Evolutionary conservation across 2,888 invertebrate species (phyloP), one percentile per base, ranked within the genome.

Genomic region (Eulithis testata): DNA sequence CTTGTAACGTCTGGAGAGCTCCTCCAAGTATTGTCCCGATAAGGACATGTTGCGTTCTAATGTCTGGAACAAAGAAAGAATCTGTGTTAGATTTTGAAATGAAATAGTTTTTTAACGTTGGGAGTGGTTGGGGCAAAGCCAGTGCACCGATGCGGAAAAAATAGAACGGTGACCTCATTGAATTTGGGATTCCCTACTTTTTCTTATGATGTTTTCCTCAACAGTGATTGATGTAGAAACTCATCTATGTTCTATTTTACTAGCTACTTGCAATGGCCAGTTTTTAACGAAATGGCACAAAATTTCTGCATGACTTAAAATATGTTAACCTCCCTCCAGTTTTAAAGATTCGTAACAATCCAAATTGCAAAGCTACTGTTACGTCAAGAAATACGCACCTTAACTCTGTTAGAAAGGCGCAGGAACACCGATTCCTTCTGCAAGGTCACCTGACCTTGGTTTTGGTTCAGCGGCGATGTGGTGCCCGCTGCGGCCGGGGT

Each of bases 361-460:
- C 2, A 21, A 21, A 2, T 21, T 21, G 2, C 21, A 21, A 21
- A 31, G 2, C 6, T 5, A 6, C 4, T 31, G 31, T 6, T 5
- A 31, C 3, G 31, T 31, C 6, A 52, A 5, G 4, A 36, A 49
- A 66, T 72, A 79, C 90, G 83, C 81, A 97, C 97, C 95, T 98
- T 98, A 64, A 99, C 98, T 81, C 99, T 95, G 88, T 99, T 99
- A 66, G 98, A 98, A 65, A 99, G 94, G 73, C 99, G 94, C 82
- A 99, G 95, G 85, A 99, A 98, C n/a, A 99, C 97, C 8, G 98
- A 98, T 87, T 99, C 99, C 78, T 98, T 98, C 81, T 97, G 97
- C 65, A 93, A 84, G 21, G 87, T 86, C 37, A 82, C 77, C 71
- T 87, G 89, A 11, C 81, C 86, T 71, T 84, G 90, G 65, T 88